A percentile compares a stretch with the other conserved stretches of the same genome.
phyloP scores from a whole-genome alignment of 1,140 invertebrate genomes.

The Drosophila dunni region DNA sequence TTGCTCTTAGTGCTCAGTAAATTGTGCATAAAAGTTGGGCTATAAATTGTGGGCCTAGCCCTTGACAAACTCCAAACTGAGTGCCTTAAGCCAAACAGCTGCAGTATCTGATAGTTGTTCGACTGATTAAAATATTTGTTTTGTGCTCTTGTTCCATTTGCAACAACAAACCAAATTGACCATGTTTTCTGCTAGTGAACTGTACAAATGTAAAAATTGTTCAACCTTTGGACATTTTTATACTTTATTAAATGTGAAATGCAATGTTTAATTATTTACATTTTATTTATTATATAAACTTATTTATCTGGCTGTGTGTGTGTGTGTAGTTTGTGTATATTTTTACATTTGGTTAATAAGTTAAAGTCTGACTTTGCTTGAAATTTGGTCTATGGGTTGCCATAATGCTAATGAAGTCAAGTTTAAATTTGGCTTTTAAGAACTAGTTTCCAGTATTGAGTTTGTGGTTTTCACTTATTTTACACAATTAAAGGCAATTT shows the following conservation, averaged over 20 bases:
- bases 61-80: slow-evolving; percentile 6
- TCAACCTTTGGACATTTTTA: neutral
- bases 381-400: slow-evolving; percentile 25
- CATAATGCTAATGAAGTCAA: slow-evolving; percentile 15
- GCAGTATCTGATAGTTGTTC: slow-evolving; percentile 46
- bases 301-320: slow-evolving; percentile 45
- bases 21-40: slow-evolving; percentile 52
- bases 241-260: slow-evolving; percentile 41
- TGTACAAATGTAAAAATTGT: neutral
- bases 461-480: slow-evolving; percentile 37
- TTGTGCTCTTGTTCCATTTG: slow-evolving; percentile 4
- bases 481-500: slow-evolving; percentile 26
- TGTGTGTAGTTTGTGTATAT: slow-evolving; percentile 35
- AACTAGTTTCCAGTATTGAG: neutral
- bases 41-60: slow-evolving; percentile 44
- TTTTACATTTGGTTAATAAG: slow-evolving; percentile 73
- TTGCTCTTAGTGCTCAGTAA: slow-evolving; percentile 62
- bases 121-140: slow-evolving; percentile 60
- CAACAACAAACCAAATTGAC: neutral
- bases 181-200: neutral
- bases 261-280: slow-evolving; percentile 30
- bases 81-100: slow-evolving; percentile 15
- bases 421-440: neutral
- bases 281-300: slow-evolving; percentile 24
- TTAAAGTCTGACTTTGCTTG: slow-evolving; percentile 70